Percentiles rank a stretch among this genome's conserved stretches.
Conservation (phyloP, 2,797 vertebrate genomes). For the Mus caroli region DNA sequence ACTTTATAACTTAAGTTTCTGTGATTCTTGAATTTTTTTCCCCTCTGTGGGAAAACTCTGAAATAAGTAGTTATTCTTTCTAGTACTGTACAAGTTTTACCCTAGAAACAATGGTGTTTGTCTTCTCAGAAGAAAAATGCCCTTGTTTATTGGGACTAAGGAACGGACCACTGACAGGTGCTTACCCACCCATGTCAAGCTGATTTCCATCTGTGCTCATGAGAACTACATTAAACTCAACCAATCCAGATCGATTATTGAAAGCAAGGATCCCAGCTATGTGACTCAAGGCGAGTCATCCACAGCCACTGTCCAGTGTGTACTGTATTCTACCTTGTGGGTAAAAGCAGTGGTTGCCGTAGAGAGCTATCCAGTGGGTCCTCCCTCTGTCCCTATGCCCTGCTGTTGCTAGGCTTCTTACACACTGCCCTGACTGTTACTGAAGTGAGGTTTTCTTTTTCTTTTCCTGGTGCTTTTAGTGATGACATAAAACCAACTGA, state of each 20-base stretch:
- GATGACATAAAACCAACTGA: constrained; percentile 26
- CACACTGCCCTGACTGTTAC: not conserved
- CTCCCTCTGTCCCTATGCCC: not conserved
- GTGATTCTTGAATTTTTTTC: not conserved
- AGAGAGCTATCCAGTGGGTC: not conserved
- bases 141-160: not conserved
- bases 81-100: not conserved
- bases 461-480: constrained; percentile 16
- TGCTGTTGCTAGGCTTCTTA: not conserved
- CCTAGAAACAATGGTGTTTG: not conserved
- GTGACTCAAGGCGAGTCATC: not conserved
- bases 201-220: not conserved
- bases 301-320: not conserved
- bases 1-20: not conserved
- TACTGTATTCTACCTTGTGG: not conserved
- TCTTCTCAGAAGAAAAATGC: constrained; percentile 19
- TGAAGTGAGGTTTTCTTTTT: not conserved
- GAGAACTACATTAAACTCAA: not conserved
- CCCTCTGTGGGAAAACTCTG: not conserved
- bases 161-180: not conserved
- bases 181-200: too few species aligned
- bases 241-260: not conserved
- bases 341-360: not conserved
- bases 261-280: not conserved
- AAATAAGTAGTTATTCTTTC: constrained; percentile 28